Base-by-base conservation (phyloP, 30 jellyfish, hydroid and myxozoan genomes). In the Nemopilema nomurai region DNA sequence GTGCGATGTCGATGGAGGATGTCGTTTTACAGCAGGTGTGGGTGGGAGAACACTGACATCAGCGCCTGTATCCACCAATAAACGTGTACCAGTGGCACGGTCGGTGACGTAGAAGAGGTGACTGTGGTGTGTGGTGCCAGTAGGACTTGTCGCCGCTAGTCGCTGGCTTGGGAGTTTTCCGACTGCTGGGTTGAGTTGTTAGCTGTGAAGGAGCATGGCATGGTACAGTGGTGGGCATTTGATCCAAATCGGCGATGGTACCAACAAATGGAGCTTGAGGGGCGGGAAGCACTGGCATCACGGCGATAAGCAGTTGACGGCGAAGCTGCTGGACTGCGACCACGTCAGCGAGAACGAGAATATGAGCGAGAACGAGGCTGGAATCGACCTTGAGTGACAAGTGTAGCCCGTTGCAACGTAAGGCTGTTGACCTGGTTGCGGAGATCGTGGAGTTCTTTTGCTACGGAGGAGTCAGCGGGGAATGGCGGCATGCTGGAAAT, bases 81-180 rank as follows among this genome's bases (percentile, higher is more conserved):
- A n/a, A n/a, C n/a, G n/a, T n/a, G n/a, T n/a, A n/a, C n/a, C n/a
- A n/a, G n/a, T n/a, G n/a, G n/a, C n/a, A n/a, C n/a, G n/a, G n/a
- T n/a, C n/a, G n/a, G n/a, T n/a, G n/a, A n/a, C n/a, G n/a, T n/a
- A n/a, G n/a, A n/a, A n/a, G n/a, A n/a, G n/a, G n/a, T n/a, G n/a
- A n/a, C n/a, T n/a, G n/a, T n/a, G n/a, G n/a, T n/a, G n/a, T n/a
- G n/a, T n/a, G n/a, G n/a, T n/a, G n/a, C n/a, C n/a, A n/a, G n/a
- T n/a, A n/a, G n/a, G n/a, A n/a, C n/a, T n/a, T n/a, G n/a, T n/a
- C n/a, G n/a, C n/a, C 83, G 28, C 68, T 72, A 72, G 83, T 72
- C 69, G 67, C 69, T 72, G 70, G 83, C 69, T 16, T 21, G 49
- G 83, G 6, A 72, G 83, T 72, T 72, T 72, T 72, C 83, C 28